phyloP scores from a whole-genome alignment of 2,888 invertebrate species.

The Chymomyza amoena region DNA sequence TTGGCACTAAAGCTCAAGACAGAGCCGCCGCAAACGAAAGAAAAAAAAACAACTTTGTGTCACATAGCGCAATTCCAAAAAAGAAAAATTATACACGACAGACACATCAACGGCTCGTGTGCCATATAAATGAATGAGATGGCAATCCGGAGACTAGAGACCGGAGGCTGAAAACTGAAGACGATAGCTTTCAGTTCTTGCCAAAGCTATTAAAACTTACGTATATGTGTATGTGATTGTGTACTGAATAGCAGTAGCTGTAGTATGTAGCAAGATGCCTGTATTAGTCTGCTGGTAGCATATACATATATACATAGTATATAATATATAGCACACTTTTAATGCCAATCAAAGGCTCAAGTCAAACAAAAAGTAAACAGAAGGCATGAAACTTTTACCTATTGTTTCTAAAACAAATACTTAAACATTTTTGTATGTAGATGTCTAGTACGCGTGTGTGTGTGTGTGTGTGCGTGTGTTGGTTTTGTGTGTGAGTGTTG shows the following conservation, averaged over 20 bases:
- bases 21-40: slow-evolving; percentile 41
- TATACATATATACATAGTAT: slow-evolving; percentile 12
- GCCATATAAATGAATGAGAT: slow-evolving; percentile 43
- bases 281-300: not conserved
- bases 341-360: slow-evolving; percentile 58
- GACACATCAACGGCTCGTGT: slow-evolving; percentile 39
- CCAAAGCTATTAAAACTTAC: slow-evolving; percentile 59
- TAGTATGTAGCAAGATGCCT: too few relatives aligned
- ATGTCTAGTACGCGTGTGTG: not conserved
- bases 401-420: slow-evolving; percentile 44
- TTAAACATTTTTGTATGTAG: slow-evolving; percentile 15
- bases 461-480: not conserved
- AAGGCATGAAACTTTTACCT: slow-evolving; percentile 50
- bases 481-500: not conserved
- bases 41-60: slow-evolving; percentile 46
- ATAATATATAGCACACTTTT: slow-evolving; percentile 50
- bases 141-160: slow-evolving; percentile 9
- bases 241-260: slow-evolving; percentile 42
- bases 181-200: slow-evolving; percentile 35
- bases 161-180: slow-evolving; percentile 11
- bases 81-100: slow-evolving; percentile 38
- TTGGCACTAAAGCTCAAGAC: slow-evolving; percentile 50
- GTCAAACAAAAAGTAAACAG: slow-evolving; percentile 33
- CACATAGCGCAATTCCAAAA: slow-evolving; percentile 51
- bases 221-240: not conserved